Conservation (phyloP, 2,113 vertebrate species). For the Phoenicopterus ruber region DNA sequence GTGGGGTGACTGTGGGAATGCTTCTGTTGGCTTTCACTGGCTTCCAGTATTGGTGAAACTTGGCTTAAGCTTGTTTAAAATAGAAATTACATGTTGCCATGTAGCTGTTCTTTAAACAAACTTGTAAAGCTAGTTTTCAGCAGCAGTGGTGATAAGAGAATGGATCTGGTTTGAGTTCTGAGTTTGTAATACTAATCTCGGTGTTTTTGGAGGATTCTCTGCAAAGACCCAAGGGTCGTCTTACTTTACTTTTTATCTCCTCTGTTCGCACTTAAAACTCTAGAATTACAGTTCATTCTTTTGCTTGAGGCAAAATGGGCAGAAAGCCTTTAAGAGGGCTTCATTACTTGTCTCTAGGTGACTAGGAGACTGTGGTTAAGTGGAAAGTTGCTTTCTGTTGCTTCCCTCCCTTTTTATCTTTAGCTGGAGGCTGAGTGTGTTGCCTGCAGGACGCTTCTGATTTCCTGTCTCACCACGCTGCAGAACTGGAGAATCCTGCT, state of each 20-base stretch:
- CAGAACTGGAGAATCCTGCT: neutral
- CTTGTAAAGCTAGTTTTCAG: conserved; percentile 16
- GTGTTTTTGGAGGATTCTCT: neutral
- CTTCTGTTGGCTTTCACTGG: neutral
- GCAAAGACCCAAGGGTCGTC: neutral
- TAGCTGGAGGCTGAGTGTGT: neutral
- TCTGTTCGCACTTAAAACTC: neutral
- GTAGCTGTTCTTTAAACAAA: neutral
- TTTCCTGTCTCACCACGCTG: neutral
- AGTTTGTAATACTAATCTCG: neutral
- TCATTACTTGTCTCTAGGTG: neutral
- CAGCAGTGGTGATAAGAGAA: neutral
- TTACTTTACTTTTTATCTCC: neutral
- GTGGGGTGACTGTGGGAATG: neutral
- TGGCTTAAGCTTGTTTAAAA: neutral
- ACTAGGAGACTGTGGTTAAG: neutral
- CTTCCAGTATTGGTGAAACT: conserved; percentile 1
- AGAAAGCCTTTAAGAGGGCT: neutral
- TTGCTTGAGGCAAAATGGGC: neutral
- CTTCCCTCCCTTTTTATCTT: neutral
- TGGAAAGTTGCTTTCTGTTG: neutral
- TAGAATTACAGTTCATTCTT: neutral
- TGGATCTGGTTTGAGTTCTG: neutral
- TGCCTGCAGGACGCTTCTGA: neutral
- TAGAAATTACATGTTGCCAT: neutral